A percentile compares a stretch with the other conserved stretches of the same genome.
phyloP scores from a whole-genome alignment of 2,797 vertebrate species.

The Toxotes lorentzi region DNA sequence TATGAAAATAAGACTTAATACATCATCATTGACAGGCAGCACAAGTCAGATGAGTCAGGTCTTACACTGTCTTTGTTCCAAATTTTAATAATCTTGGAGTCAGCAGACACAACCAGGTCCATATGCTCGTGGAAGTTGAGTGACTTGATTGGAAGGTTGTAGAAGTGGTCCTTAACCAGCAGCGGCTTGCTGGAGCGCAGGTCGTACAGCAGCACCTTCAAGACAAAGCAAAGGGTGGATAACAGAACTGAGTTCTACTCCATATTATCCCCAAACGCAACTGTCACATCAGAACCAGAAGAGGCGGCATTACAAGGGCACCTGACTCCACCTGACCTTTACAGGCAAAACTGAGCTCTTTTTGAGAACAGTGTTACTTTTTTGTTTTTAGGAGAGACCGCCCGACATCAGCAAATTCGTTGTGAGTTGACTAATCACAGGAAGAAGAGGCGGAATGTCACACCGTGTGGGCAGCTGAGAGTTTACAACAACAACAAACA shows the following conservation, averaged over 20 bases:
- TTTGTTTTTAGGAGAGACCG: neutral
- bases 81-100: slow-evolving; percentile 97
- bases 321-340: neutral
- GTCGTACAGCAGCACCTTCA: slow-evolving; percentile 93
- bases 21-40: neutral
- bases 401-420: neutral
- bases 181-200: slow-evolving; percentile 94
- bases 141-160: slow-evolving; percentile 94
- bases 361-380: neutral
- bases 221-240: neutral
- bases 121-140: slow-evolving; percentile 91
- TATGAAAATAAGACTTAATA: neutral
- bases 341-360: neutral
- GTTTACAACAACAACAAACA: slow-evolving; percentile 18
- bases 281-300: neutral
- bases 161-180: slow-evolving; percentile 96
- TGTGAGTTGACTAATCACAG: neutral
- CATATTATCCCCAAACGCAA: neutral
- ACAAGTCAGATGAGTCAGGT: too few species aligned
- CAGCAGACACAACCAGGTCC: slow-evolving; percentile 93
- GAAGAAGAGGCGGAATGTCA: slow-evolving; percentile 8
- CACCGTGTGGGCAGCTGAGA: slow-evolving; percentile 19
- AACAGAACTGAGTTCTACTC: neutral
- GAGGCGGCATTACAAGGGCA: neutral
- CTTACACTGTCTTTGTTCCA: slow-evolving; percentile 95